A percentile compares a stretch with the other conserved stretches of the same genome.
Evolutionary conservation across 2,888 invertebrate species (phyloP).

Genomic region (Thymelicus lineola): DNA sequence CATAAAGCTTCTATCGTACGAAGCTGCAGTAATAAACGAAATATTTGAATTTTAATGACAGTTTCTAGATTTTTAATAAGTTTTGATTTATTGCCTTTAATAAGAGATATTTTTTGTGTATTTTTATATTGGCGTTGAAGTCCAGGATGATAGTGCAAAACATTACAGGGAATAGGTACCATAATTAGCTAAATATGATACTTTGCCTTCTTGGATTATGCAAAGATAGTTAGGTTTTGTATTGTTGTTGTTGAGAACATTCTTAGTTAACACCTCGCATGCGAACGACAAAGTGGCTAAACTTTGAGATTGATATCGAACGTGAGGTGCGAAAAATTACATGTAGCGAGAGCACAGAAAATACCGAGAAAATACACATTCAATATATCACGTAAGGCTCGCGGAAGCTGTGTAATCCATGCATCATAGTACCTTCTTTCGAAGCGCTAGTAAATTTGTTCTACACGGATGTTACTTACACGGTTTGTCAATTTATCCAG

Average conservation of each 20-base stretch:
- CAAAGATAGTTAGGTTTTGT: no score
- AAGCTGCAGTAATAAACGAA: no score
- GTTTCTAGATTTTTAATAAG: no score
- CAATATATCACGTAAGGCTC: constrained; percentile 34
- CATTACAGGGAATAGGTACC: no score
- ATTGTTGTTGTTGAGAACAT: neutral
- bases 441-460: constrained; percentile 25
- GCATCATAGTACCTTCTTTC: constrained; percentile 24
- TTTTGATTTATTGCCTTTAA: no score
- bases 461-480: constrained; percentile 25
- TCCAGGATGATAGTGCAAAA: no score
- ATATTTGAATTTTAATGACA: no score
- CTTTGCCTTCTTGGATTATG: no score
- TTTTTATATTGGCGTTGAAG: no score
- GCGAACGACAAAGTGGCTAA: neutral
- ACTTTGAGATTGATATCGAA: constrained; percentile 31
- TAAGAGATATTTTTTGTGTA: no score
- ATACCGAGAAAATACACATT: constrained; percentile 29
- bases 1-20: neutral
- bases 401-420: constrained; percentile 26
- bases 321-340: constrained; percentile 38
- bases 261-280: neutral
- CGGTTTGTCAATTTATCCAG: constrained; percentile 24
- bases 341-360: constrained; percentile 19
- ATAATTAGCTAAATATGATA: no score